Percentiles rank a stretch among this genome's conserved stretches.
These are phyloP conservation scores for Macrotis lagotis DNA, from an alignment of 2,113 vertebrate genomes.

Conservation along the genomic window DNA sequence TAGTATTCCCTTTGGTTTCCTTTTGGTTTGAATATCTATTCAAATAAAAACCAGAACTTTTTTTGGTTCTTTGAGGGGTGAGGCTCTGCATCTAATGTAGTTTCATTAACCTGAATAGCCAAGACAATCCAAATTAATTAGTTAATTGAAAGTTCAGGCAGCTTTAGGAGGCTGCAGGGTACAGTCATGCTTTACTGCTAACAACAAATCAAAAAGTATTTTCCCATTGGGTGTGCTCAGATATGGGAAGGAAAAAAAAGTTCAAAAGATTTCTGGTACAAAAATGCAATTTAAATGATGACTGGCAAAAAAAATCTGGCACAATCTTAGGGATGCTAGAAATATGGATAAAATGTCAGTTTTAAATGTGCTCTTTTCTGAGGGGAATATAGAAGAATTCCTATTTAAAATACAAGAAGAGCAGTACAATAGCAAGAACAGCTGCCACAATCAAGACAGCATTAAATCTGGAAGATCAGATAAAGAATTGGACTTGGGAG, in stretches of 20 bases:
- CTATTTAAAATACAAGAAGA: background rate
- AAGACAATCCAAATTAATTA: background rate
- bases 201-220: slow-evolving; percentile 1
- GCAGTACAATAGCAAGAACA: too few species aligned
- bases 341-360: slow-evolving; percentile 20
- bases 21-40: too few species aligned
- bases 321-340: slow-evolving; percentile 30
- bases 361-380: slow-evolving; percentile 9
- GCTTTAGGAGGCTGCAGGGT: background rate
- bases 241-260: background rate
- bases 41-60: too few species aligned
- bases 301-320: background rate
- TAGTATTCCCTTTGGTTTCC: background rate
- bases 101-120: background rate
- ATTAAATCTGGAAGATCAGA: background rate
- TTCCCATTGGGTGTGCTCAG: slow-evolving; percentile 34
- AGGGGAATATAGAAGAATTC: background rate
- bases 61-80: background rate
- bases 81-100: background rate
- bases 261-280: background rate
- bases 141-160: background rate
- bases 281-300: slow-evolving; percentile 35
- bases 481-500: background rate
- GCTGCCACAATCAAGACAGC: background rate
- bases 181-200: background rate